A percentile compares a stretch with the other conserved stretches of the same genome.
These are phyloP conservation scores for Tamias sibiricus DNA, from an alignment of 2,113 vertebrate genomes.

Conservation along the genomic window DNA sequence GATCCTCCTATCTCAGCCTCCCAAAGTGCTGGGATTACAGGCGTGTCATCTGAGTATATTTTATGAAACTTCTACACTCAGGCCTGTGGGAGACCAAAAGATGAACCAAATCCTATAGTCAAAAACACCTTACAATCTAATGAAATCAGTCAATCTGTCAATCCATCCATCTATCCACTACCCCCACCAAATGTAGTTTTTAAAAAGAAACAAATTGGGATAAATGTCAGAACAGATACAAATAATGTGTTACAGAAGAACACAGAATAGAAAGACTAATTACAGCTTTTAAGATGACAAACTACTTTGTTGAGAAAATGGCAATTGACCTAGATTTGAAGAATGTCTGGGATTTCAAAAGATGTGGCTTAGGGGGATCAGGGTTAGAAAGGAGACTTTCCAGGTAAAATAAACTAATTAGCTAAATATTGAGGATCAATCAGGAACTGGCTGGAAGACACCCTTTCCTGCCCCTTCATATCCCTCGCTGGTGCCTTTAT, in stretches of 20 bases:
- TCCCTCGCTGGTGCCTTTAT: neutral
- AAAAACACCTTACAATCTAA: neutral
- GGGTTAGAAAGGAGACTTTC: neutral
- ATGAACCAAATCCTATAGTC: neutral
- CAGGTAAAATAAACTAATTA: neutral
- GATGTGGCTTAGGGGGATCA: neutral
- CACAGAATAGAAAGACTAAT: neutral
- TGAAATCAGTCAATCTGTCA: neutral
- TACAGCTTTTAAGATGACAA: neutral
- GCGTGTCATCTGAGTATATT: neutral
- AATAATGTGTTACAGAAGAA: neutral
- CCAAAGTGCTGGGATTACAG: no score
- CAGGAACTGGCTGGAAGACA: neutral
- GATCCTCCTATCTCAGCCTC: no score
- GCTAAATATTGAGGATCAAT: neutral
- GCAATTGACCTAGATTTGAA: neutral
- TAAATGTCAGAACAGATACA: constrained; percentile 41
- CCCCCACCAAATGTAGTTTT: neutral
- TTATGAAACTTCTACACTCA: constrained; percentile 16
- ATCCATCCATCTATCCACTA: neutral
- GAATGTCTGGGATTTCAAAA: neutral
- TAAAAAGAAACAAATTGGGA: neutral
- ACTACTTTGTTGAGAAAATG: constrained; percentile 6
- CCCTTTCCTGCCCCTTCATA: neutral
- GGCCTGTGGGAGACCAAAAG: neutral